Percentiles rank a stretch among this genome's conserved stretches.
Evolutionary conservation across 2,113 vertebrate species (phyloP).

Genomic region (Marmota flaviventris): DNA sequence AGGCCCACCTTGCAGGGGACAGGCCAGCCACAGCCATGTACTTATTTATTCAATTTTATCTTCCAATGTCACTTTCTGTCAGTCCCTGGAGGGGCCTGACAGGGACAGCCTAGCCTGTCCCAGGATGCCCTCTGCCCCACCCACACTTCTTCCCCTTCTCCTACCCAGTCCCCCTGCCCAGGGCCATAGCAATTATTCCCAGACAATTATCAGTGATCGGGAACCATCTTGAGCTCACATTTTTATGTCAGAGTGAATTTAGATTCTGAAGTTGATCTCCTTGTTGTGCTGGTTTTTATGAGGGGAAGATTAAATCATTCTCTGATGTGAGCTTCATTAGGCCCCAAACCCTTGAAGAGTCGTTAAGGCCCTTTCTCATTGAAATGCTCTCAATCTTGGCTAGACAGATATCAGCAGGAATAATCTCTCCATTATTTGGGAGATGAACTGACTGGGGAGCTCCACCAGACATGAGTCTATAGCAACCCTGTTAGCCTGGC

Average conservation of each 20-base stretch:
- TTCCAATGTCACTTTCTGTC: background rate
- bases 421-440: conserved; percentile 85
- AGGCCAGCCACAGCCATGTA: background rate
- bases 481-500: background rate
- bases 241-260: conserved; percentile 87
- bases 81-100: background rate
- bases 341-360: conserved; percentile 87
- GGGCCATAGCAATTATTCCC: conserved; percentile 69
- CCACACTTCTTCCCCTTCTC: background rate
- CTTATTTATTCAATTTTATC: background rate
- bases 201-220: conserved; percentile 80
- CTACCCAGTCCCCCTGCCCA: background rate
- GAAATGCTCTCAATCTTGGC: conserved; percentile 85
- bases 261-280: conserved; percentile 85
- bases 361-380: conserved; percentile 82
- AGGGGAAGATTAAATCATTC: conserved; percentile 87
- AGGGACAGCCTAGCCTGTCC: background rate
- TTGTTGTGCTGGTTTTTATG: conserved; percentile 86
- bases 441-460: conserved; percentile 62
- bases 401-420: conserved; percentile 81
- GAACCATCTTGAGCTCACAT: conserved; percentile 71
- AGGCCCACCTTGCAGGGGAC: background rate
- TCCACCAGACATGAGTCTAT: conserved; percentile 6
- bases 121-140: background rate
- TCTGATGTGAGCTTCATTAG: conserved; percentile 87